Conservation (phyloP, 2,888 invertebrate genomes). For the Graphium colonna region DNA sequence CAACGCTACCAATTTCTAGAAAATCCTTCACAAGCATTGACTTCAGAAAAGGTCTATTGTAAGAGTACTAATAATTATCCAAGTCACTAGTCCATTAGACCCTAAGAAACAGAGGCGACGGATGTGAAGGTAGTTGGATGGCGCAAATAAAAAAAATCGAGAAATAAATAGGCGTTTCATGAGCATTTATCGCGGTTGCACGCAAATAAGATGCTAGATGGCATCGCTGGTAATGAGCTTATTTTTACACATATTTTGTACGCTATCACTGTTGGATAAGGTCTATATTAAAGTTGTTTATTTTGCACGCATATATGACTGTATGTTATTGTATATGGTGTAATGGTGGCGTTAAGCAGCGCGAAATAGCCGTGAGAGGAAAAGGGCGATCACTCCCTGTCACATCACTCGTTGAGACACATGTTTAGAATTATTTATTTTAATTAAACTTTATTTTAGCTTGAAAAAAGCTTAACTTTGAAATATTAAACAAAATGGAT, state of each 20-base stretch:
- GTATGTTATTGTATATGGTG: not conserved
- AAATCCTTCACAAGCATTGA: not conserved
- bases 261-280: too few relatives aligned
- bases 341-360: constrained; percentile 1
- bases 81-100: not conserved
- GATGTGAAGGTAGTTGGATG: not conserved
- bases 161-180: constrained; percentile 11
- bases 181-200: constrained; percentile 13
- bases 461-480: too few relatives aligned
- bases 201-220: constrained; percentile 7
- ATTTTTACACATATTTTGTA: not conserved
- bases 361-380: constrained; percentile 7
- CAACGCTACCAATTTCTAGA: too few relatives aligned
- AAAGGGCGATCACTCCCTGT: constrained; percentile 4
- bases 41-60: not conserved
- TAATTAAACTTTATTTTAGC: too few relatives aligned
- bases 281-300: not conserved
- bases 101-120: not conserved
- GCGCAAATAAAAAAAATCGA: constrained; percentile 8
- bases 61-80: not conserved
- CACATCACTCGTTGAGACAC: not conserved
- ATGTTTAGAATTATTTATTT: not conserved
- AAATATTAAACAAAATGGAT: too few relatives aligned
- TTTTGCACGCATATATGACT: too few relatives aligned
- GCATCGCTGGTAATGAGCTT: not conserved